Evolutionary conservation across 1,140 invertebrate species (phyloP), one percentile per base, ranked within the genome.

Genomic region (Dendroctonus valens): DNA sequence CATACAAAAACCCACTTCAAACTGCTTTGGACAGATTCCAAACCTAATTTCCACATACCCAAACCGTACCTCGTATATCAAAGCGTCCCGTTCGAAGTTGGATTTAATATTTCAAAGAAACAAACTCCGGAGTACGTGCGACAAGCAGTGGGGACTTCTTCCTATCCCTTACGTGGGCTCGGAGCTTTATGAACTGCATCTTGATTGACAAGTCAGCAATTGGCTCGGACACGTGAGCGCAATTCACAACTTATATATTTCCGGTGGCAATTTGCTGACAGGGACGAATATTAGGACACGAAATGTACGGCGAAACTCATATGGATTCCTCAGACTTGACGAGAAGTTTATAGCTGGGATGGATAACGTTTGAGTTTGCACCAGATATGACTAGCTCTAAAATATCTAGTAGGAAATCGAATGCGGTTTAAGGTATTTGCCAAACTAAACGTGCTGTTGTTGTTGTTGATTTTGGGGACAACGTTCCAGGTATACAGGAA

Each of bases 201-300:
- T 59, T 59, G 58, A 59, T 59, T 59, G 58, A 59, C 58, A 59
- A 49, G 44, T 59, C 58, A 59, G 58, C 58, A 59, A 59, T 59
- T 59, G 44, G 58, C 44, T 49, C 11, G 41, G 14, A 59, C 58
- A 59, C 58, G 58, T 59, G 58, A 59, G 9, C 58, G 26, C 40
- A 59, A 59, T 59, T 59, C 46, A 6, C 58, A 59, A 59, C 53
- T 55, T 55, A 41, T 55, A 55, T 40, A 39, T 55, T 40, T 55
- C 53, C 39, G 39, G 26, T 38, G 39, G 39, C 26, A 55, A 44
- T 58, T 58, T 12, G 26, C 26, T 26, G 26, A 26, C 26, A 26
- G 26, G n/a, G 26, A 26, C 26, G 26, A 26, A 26, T 26, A 26
- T 26, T 26, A 26, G 26, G 26, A 26, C 26, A 26, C 26, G 26